A percentile compares a stretch with the other conserved stretches of the same genome.
Evolutionary conservation across 2,888 invertebrate species (phyloP).

Genomic region (Agrilus mali): DNA sequence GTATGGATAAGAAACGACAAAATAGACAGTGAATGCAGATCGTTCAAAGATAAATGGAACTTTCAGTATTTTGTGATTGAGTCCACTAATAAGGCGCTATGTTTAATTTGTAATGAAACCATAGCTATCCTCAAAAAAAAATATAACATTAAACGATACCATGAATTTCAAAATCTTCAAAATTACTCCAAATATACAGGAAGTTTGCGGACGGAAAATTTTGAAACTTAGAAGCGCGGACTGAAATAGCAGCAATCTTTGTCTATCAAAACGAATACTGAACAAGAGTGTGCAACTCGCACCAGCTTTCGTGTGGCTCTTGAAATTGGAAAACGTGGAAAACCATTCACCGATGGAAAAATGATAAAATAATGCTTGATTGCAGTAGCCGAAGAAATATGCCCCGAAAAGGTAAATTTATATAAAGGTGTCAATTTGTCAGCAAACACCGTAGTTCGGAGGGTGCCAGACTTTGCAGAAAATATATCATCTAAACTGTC

Average conservation of each 20-base stretch:
- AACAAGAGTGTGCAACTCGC: background rate
- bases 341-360: slow-evolving; percentile 19
- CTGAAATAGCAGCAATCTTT: background rate
- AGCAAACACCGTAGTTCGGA: slow-evolving; percentile 11
- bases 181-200: background rate
- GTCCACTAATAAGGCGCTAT: background rate
- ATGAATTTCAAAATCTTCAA: background rate
- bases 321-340: slow-evolving; percentile 15
- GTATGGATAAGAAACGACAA: no score
- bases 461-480: slow-evolving; percentile 11
- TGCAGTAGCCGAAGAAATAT: slow-evolving; percentile 16
- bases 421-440: slow-evolving; percentile 14
- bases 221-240: background rate
- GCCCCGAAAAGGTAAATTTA: slow-evolving; percentile 16
- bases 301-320: slow-evolving; percentile 14
- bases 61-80: background rate
- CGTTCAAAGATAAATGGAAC: background rate
- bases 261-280: background rate
- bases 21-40: background rate
- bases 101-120: slow-evolving; percentile 1
- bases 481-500: slow-evolving; percentile 10
- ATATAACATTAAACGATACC: slow-evolving; percentile 8
- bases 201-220: background rate
- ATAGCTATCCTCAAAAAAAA: slow-evolving; percentile 1
- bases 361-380: slow-evolving; percentile 19